Percentiles rank a stretch among this genome's conserved stretches.
phyloP scores from a whole-genome alignment of 2,888 invertebrate genomes.

The Agrochola lychnidis region DNA sequence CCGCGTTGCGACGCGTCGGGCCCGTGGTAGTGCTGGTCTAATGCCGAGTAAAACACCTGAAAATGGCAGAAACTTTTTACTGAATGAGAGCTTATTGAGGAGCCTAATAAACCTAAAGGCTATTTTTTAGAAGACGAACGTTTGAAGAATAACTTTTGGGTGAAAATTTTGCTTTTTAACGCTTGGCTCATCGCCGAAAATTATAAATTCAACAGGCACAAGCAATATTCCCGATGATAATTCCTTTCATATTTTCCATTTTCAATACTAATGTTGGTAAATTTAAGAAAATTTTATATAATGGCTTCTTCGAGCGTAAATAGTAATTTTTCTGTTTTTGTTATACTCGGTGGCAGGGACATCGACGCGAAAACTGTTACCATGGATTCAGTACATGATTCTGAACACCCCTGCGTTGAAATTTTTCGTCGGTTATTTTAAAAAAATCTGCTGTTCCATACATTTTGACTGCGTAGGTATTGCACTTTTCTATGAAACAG shows the following conservation, averaged over 20 bases:
- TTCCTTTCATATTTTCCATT: not conserved
- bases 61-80: not conserved
- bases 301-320: too few relatives aligned
- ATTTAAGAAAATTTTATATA: too few relatives aligned
- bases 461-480: too few relatives aligned
- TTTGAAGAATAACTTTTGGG: not conserved
- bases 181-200: not conserved
- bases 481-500: too few relatives aligned
- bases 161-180: not conserved
- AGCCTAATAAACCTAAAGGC: not conserved
- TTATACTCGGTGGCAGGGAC: too few relatives aligned
- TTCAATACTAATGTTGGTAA: too few relatives aligned
- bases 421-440: too few relatives aligned
- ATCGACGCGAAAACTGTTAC: too few relatives aligned
- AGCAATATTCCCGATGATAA: not conserved
- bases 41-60: conserved; percentile 96
- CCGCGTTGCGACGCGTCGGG: conserved; percentile 86
- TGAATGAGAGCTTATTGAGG: not conserved
- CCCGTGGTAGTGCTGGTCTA: conserved; percentile 97
- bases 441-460: too few relatives aligned
- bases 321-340: too few relatives aligned
- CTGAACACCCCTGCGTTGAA: too few relatives aligned
- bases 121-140: not conserved
- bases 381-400: too few relatives aligned
- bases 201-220: not conserved